Evolutionary conservation across 1,140 invertebrate species (phyloP).

Genomic region (Halesus radiatus): DNA sequence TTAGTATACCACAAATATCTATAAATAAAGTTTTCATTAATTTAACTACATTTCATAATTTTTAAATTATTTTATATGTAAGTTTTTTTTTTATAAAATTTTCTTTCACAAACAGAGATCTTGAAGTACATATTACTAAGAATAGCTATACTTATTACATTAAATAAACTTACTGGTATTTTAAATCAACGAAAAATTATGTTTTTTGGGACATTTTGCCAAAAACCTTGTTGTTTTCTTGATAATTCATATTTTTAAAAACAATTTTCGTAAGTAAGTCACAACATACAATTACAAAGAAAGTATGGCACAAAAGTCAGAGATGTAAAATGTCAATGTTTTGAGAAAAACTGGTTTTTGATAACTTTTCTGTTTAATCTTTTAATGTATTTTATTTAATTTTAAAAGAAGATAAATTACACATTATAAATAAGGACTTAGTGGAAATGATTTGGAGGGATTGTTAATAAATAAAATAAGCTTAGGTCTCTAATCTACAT

Average conservation of each 20-base stretch:
- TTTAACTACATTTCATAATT: too few species aligned
- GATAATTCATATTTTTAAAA: too few species aligned
- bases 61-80: conserved; percentile 1
- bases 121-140: neutral
- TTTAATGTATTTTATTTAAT: neutral
- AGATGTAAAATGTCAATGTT: too few species aligned
- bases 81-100: too few species aligned
- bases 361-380: neutral
- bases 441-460: conserved; percentile 24
- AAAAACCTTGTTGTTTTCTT: too few species aligned
- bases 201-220: too few species aligned
- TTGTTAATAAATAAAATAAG: conserved; percentile 25
- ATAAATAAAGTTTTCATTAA: neutral
- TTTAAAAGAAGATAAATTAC: neutral
- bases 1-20: conserved; percentile 15
- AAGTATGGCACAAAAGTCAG: too few species aligned
- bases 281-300: too few species aligned
- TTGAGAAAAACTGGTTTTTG: too few species aligned
- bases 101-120: conserved; percentile 9
- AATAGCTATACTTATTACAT: neutral
- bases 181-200: too few species aligned
- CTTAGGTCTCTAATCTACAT: conserved; percentile 26
- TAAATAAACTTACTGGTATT: too few species aligned
- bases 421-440: neutral
- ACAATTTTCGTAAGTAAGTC: too few species aligned